phyloP scores from a whole-genome alignment of 2,888 invertebrate species.

The Atethmia centrago region DNA sequence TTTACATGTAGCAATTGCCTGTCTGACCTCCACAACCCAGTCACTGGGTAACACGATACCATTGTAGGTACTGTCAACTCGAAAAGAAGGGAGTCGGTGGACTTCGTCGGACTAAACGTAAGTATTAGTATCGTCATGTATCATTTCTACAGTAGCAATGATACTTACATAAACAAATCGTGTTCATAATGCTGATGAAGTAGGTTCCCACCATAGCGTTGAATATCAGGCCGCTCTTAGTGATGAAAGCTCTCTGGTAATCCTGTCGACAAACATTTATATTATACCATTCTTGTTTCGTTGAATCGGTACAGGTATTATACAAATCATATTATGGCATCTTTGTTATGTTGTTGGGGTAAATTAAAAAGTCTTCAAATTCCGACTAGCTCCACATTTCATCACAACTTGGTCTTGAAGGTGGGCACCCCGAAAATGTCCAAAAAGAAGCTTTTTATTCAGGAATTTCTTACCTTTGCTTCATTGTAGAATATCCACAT shows the following conservation, averaged over 20 bases:
- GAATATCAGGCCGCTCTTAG: slow-evolving; percentile 93
- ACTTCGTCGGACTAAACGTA: not conserved
- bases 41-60: no score
- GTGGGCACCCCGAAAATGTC: not conserved
- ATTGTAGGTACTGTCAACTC: not conserved
- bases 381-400: not conserved
- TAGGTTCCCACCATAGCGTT: slow-evolving; percentile 93
- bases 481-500: slow-evolving; percentile 95
- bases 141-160: not conserved
- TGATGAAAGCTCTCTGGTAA: slow-evolving; percentile 93
- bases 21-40: no score
- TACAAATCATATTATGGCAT: no score
- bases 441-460: not conserved
- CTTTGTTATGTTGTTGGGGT: no score
- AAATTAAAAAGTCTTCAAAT: not conserved
- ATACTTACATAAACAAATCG: slow-evolving; percentile 93
- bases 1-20: no score
- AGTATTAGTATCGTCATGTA: not conserved
- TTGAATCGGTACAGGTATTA: not conserved
- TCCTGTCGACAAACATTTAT: slow-evolving; percentile 81
- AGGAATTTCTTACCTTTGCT: slow-evolving; percentile 85
- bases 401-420: not conserved
- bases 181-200: slow-evolving; percentile 92
- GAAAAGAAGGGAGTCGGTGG: not conserved
- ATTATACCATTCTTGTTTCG: not conserved